phyloP scores from a whole-genome alignment of 2,888 invertebrate species.

The Athripsodes cinereus region DNA sequence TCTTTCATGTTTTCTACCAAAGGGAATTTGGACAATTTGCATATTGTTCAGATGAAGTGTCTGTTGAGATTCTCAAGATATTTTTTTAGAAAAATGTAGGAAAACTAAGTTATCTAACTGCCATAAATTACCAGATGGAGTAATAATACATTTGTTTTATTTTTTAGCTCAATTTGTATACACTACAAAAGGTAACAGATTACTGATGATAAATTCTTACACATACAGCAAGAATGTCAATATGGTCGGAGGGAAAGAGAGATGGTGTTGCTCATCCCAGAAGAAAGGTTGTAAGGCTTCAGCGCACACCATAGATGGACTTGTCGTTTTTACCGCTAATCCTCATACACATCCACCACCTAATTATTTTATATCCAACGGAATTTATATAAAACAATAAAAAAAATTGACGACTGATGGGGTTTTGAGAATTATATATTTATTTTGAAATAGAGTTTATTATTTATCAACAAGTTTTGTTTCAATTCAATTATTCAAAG shows the following conservation, averaged over 20 bases:
- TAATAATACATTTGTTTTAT: no score
- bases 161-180: no score
- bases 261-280: slow-evolving; percentile 11
- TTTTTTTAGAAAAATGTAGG: no score
- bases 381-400: background rate
- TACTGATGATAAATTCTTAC: no score
- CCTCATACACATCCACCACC: background rate
- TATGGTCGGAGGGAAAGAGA: background rate
- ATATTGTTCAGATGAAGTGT: no score
- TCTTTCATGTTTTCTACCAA: no score
- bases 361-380: background rate
- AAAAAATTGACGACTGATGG: background rate
- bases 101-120: no score
- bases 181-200: no score
- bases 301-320: background rate
- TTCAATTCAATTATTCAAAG: background rate
- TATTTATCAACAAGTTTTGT: background rate
- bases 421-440: background rate
- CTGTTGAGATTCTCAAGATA: no score
- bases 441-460: background rate
- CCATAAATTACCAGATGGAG: no score
- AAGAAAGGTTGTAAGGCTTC: slow-evolving; percentile 22
- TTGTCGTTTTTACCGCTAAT: background rate
- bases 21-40: no score
- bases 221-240: no score